A percentile compares a stretch with the other conserved stretches of the same genome.
Conservation (phyloP, 2,797 vertebrate genomes). For the Huso huso region DNA sequence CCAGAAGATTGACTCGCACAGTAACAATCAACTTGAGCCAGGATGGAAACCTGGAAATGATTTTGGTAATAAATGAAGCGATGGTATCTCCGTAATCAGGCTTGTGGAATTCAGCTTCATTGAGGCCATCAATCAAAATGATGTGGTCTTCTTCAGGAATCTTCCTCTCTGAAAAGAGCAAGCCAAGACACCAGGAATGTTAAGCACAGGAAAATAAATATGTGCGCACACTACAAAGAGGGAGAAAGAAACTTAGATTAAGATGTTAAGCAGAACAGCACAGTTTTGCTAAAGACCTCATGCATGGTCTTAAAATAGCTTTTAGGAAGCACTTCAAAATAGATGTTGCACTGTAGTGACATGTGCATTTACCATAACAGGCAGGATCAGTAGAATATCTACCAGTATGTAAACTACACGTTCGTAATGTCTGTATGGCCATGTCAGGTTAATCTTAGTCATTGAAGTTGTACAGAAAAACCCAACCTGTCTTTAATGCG, state of each 20-base stretch:
- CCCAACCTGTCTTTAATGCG: too few relatives aligned
- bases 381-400: too few relatives aligned
- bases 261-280: constrained; percentile 16
- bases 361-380: too few relatives aligned
- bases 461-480: too few relatives aligned
- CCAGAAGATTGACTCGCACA: constrained; percentile 83
- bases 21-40: constrained; percentile 96
- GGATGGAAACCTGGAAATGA: constrained; percentile 80
- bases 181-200: background rate
- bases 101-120: constrained; percentile 97
- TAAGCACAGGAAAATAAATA: background rate
- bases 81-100: constrained; percentile 97
- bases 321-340: too few relatives aligned
- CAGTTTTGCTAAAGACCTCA: too few relatives aligned
- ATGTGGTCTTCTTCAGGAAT: constrained; percentile 91
- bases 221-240: background rate
- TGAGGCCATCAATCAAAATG: constrained; percentile 91
- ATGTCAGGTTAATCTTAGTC: too few relatives aligned
- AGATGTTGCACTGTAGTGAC: too few relatives aligned
- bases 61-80: constrained; percentile 84
- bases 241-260: constrained; percentile 20
- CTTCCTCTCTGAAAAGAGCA: constrained; percentile 68
- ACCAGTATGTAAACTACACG: too few relatives aligned
- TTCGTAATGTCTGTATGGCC: too few relatives aligned
- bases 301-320: too few relatives aligned